Percentiles rank a stretch among this genome's conserved stretches.
Conservation (phyloP, 1,140 invertebrate species). For the Polypedilum vanderplanki region DNA sequence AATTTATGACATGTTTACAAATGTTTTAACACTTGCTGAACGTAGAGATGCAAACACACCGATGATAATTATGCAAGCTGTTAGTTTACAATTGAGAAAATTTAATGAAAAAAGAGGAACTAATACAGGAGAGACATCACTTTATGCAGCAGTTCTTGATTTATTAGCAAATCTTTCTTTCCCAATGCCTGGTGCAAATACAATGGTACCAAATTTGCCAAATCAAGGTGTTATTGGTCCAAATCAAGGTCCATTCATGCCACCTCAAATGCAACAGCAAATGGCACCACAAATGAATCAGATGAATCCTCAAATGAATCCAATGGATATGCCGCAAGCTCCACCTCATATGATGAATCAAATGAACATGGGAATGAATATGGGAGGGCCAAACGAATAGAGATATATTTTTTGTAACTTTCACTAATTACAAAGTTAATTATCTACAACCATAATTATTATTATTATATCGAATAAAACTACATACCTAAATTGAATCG, state of each 20-base stretch:
- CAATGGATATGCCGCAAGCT: not conserved
- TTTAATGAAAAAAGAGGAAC: conserved; percentile 56
- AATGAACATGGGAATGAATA: not conserved
- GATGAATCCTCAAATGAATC: not conserved
- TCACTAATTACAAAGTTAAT: no score
- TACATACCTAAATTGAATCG: no score
- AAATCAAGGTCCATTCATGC: not conserved
- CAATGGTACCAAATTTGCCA: not conserved
- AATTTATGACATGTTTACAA: conserved; percentile 78
- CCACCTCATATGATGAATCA: not conserved
- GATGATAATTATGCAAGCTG: conserved; percentile 44
- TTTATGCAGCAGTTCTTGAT: conserved; percentile 82
- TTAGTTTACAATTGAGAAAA: conserved; percentile 57
- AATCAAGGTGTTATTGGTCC: not conserved
- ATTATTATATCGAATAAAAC: no score
- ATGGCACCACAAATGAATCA: not conserved
- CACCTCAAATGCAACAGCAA: not conserved
- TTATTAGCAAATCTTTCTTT: conserved; percentile 70
- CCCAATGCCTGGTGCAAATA: conserved; percentile 43
- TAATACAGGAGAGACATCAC: conserved; percentile 67
- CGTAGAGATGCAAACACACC: conserved; percentile 49
- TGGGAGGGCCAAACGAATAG: no score
- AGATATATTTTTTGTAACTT: no score
- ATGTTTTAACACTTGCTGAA: conserved; percentile 79
- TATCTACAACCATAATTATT: no score